Conservation (phyloP, 2,797 vertebrate species). For the Serranus cabrilla region DNA sequence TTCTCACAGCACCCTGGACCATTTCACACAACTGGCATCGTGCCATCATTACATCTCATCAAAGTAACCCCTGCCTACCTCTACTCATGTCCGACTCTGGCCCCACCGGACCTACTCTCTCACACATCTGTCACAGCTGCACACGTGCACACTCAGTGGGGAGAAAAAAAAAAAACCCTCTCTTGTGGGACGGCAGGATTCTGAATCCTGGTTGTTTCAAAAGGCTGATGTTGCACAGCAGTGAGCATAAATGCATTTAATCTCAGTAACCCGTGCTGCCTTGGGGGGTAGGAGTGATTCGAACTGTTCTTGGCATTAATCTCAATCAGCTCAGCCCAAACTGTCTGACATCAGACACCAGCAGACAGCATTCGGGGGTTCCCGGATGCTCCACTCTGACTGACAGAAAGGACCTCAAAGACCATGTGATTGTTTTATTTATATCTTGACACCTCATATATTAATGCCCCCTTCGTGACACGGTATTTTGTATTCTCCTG, state of each 20-base stretch:
- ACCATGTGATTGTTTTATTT: constrained; percentile 42
- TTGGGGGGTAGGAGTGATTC: constrained; percentile 59
- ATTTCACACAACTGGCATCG: constrained; percentile 76
- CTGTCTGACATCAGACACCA: constrained; percentile 62
- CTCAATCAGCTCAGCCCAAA: constrained; percentile 70
- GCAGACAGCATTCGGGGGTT: constrained; percentile 51
- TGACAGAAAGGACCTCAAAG: constrained; percentile 54
- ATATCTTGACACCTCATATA: constrained; percentile 29
- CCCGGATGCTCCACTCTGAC: constrained; percentile 29
- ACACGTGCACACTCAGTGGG: constrained; percentile 4
- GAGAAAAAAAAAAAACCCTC: constrained; percentile 3
- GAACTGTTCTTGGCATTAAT: constrained; percentile 73
- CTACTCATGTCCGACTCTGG: constrained; percentile 58
- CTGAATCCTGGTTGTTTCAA: constrained; percentile 59
- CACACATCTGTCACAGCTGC: constrained; percentile 65
- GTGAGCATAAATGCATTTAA: constrained; percentile 73
- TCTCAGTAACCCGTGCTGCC: constrained; percentile 68
- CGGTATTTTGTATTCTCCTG: constrained; percentile 24
- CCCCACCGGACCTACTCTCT: constrained; percentile 49
- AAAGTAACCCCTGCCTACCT: constrained; percentile 66
- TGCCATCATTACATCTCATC: constrained; percentile 73
- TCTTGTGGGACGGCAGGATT: constrained; percentile 41
- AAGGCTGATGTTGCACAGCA: constrained; percentile 64
- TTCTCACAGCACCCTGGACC: constrained; percentile 69
- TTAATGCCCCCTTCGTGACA: constrained; percentile 10